These are phyloP conservation scores for Leucoraja ocellata DNA, from an alignment of 2,797 vertebrate species.

Conservation along the genomic window DNA sequence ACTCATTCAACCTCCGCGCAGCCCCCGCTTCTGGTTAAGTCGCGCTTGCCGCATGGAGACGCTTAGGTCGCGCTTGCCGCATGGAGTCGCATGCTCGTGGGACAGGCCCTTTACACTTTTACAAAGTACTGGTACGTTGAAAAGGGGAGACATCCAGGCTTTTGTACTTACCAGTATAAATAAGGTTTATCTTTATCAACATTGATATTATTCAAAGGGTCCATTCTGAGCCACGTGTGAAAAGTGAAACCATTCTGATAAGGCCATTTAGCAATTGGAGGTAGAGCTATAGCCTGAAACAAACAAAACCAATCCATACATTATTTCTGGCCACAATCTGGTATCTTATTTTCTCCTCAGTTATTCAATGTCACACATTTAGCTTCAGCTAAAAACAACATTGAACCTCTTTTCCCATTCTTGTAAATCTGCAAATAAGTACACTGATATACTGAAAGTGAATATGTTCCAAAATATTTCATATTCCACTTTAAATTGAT, in stretches of 20 bases:
- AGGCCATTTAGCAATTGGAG: conserved; percentile 95
- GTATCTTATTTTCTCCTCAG: conserved; percentile 3
- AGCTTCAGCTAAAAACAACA: background rate
- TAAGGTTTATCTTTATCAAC: conserved; percentile 98
- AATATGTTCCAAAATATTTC: background rate
- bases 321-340: background rate
- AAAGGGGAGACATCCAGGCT: no score
- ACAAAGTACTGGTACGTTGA: no score
- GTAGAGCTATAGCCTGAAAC: conserved; percentile 88
- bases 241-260: conserved; percentile 98
- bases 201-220: conserved; percentile 96
- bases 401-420: background rate
- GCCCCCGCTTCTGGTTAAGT: no score
- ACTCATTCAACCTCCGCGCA: no score
- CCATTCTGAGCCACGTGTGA: conserved; percentile 96
- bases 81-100: no score
- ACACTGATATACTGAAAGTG: background rate
- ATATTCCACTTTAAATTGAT: background rate
- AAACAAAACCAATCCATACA: conserved; percentile 35
- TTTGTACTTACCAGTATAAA: conserved; percentile 79
- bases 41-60: no score
- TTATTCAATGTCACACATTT: background rate
- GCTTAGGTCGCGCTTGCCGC: no score
- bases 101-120: no score
- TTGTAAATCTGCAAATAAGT: background rate